Evolutionary conservation across 2,797 vertebrate genomes (phyloP).

Genomic region (Poeciliopsis infans): DNA sequence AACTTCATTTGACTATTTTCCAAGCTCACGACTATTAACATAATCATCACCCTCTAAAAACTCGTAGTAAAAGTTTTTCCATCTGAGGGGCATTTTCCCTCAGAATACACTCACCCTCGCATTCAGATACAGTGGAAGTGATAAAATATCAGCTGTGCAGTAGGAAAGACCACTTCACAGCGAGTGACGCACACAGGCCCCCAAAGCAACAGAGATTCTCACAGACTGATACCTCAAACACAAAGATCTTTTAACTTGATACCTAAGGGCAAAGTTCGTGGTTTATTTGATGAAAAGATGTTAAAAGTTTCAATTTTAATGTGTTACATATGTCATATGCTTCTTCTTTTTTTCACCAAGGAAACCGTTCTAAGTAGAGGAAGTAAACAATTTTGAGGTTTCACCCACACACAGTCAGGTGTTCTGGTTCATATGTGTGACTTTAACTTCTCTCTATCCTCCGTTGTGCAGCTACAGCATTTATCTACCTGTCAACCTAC

Average conservation of each 20-base stretch:
- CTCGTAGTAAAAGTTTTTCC: constrained; percentile 52
- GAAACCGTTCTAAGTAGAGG: constrained; percentile 38
- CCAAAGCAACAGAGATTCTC: neutral
- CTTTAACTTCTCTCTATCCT: constrained; percentile 9
- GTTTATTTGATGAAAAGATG: constrained; percentile 43
- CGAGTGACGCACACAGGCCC: constrained; percentile 25
- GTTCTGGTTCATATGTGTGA: constrained; percentile 15
- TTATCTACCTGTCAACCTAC: constrained; percentile 8
- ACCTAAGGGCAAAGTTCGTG: constrained; percentile 16
- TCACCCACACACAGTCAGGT: constrained; percentile 51
- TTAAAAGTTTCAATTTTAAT: neutral
- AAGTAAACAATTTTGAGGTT: constrained; percentile 55
- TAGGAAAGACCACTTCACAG: constrained; percentile 64
- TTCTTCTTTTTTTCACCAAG: constrained; percentile 6
- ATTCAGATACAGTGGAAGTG: constrained; percentile 58
- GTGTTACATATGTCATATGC: constrained; percentile 21
- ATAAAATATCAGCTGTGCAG: constrained; percentile 43
- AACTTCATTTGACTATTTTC: constrained; percentile 67
- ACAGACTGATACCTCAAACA: neutral
- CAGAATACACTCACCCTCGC: constrained; percentile 9
- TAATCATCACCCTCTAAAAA: constrained; percentile 34
- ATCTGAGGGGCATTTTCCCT: constrained; percentile 57
- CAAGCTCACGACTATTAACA: constrained; percentile 47
- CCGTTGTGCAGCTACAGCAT: neutral
- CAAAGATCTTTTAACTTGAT: constrained; percentile 24